Base-by-base conservation (phyloP, 2,888 invertebrate species). In the Nineta flava region DNA sequence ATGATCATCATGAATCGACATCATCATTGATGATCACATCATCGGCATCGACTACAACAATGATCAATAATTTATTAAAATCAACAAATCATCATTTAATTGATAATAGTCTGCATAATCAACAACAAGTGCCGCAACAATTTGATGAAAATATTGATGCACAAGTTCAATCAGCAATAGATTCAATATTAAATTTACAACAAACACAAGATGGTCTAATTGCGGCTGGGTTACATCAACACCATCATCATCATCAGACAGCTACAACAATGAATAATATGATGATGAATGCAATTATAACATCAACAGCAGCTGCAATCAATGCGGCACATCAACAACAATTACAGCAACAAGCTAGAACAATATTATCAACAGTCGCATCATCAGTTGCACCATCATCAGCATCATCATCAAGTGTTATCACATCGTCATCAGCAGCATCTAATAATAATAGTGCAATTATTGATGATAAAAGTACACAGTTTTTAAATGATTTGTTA, bases 81-180 rank as follows among this genome's bases (percentile, higher is more conserved):
- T 35, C 16, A 15, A 41, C 16, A 41, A 41, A 41, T 19, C 40
- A 48, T 21, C 41, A 44, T 13, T 44, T 44, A 15, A 15, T 31
- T 13, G 46, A 34, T 16, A 19, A 13, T 16, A 38, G 21, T 47
- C 21, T 49, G 31, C 9, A 16, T 12, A 40, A 34, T 9, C 15
- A 34, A 26, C 15, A 40, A 9, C 40, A 48, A 12, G 9, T 38
- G 12, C 40, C 21, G 5, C 46, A 49, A 10, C 42, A 42, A 12
- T 68, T 65, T 50, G 75, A 77, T 57, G 80, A 81, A 57, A 80
- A 80, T 57, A 80, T 83, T 52, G 81, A 81, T 56, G 79, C 81
- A 31, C 83, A 86, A 64, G 84, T 86, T 53, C 83, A 85, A 64
- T 83, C 80, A 60, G 85, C 85, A 54, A 85, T 85, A 58, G 83